Conservation (phyloP, 2,797 vertebrate species). For the Enteromius anoplus region DNA sequence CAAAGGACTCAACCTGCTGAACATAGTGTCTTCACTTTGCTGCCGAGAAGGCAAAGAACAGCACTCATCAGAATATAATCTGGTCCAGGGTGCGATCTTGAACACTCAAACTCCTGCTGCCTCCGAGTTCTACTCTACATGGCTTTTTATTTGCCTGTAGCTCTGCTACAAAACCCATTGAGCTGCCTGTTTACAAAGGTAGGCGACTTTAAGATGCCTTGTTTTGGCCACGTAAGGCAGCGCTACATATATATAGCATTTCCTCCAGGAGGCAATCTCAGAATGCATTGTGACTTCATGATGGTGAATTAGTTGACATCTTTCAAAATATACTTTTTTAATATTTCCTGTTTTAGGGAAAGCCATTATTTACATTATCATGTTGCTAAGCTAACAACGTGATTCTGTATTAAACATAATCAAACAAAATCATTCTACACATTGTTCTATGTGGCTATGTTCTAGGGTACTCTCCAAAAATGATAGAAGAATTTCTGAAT, state of each 20-base stretch:
- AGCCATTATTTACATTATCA: neutral
- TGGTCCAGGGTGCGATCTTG: constrained; percentile 3
- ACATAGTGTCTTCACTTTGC: constrained; percentile 25
- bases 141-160: neutral
- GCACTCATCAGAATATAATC: constrained; percentile 14
- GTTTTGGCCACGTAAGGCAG: neutral
- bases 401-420: neutral
- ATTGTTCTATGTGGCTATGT: no score
- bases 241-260: no score
- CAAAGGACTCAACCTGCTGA: constrained; percentile 22
- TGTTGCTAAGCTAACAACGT: neutral
- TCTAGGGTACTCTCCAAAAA: no score
- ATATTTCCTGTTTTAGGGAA: neutral
- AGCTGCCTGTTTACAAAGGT: neutral
- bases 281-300: neutral
- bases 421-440: neutral
- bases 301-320: neutral
- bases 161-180: neutral
- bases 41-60: constrained; percentile 10
- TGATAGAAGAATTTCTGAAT: no score
- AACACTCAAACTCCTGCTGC: constrained; percentile 25
- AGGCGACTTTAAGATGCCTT: neutral
- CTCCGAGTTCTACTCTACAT: neutral
- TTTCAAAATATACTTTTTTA: neutral
- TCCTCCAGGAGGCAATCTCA: neutral